Base-by-base conservation (phyloP, 2,797 vertebrate species). In the Apogon hyalosoma region DNA sequence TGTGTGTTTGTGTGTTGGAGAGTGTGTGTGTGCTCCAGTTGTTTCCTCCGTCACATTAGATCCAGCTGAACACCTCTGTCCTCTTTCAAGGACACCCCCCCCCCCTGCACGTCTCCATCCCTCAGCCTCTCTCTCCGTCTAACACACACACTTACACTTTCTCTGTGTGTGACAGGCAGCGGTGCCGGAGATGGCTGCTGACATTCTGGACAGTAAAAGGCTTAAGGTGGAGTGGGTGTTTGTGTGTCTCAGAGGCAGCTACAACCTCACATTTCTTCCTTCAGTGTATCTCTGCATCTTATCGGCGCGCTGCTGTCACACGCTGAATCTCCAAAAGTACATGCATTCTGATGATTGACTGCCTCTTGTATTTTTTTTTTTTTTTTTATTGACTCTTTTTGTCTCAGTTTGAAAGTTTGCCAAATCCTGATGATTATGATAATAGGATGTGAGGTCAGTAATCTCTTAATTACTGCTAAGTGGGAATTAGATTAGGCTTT, bases 31-130 rank as follows among this genome's bases (percentile, higher is more conserved):
- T 57, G 72, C 78, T 86, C 76, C 71, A 83, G 83, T 89, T 86
- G 87, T 84, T 89, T 85, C 80, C 80, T 88, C 87, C 74, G 42
- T 89, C 90, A 90, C 88, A 92, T 92, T 90, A 92, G 89, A 90
- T 92, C 82, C 90, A 92, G 86, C 73, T 85, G 91, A 91, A 92
- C 91, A 92, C 91, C 90, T 92, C 88, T 85, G 91, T 91, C 90
- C 90, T 90, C 84, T 88, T 85, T 91, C 90, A 92, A 92, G 91
- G 90, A 88, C 91, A 90, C 82, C 88, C 89, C 88, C 88, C 90
- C 87, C 80, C 82, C 48, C 78, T 78, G 65, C 41, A 15, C 13
- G 67, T 83, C 75, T 82, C 68, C 48, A 40, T 88, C 84, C 75
- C 85, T 83, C 82, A 77, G 77, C 63, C 55, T 75, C 74, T 41